A percentile compares a stretch with the other conserved stretches of the same genome.
Conservation (phyloP, 2,113 vertebrate species). For the mouse (Mus musculus) region DNA sequence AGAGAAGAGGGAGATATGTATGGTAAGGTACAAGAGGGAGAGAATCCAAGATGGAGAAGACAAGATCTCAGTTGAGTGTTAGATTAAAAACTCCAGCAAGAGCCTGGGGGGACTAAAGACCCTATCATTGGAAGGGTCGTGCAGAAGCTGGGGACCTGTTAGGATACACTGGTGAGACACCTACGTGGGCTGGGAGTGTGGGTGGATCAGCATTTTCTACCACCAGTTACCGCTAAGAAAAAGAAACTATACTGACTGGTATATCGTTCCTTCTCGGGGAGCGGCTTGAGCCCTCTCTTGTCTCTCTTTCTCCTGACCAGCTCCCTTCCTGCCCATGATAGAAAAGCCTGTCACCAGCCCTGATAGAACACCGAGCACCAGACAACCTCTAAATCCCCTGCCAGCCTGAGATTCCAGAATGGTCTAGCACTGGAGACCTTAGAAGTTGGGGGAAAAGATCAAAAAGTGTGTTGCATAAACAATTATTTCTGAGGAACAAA, state of each 20-base stretch:
- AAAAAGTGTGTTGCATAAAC: slow-evolving; percentile 52
- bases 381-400: not conserved
- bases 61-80: not conserved
- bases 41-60: not conserved
- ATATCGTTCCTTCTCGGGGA: not conserved
- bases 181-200: not conserved
- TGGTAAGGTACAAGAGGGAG: not conserved
- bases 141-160: not conserved
- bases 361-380: not conserved
- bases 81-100: not conserved
- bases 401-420: not conserved
- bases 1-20: not conserved
- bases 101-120: not conserved
- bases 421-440: not conserved
- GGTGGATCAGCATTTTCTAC: not conserved
- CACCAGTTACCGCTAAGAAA: not conserved
- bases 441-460: not conserved
- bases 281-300: not conserved
- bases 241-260: not conserved
- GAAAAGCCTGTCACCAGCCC: not conserved
- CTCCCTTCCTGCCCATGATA: rapidly evolving
- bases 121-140: not conserved
- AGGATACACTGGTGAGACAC: not conserved
- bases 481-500: slow-evolving; percentile 70
- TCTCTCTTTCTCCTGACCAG: not conserved